Conservation (phyloP, 1,140 invertebrate species). For the Hesperophylax magnus region DNA sequence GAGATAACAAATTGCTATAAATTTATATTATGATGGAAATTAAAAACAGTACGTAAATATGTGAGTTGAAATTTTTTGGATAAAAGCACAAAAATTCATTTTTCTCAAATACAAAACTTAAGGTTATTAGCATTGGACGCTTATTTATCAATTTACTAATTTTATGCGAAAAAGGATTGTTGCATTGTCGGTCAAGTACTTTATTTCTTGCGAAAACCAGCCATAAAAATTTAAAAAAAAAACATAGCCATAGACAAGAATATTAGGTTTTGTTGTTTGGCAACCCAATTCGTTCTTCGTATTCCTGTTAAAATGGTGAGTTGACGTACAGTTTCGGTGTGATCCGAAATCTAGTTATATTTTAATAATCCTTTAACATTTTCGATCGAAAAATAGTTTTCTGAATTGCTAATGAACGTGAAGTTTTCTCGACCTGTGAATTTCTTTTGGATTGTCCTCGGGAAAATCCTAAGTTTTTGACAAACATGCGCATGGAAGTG, state of each 20-base stretch:
- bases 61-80: too few relatives aligned
- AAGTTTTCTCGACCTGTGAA: background rate
- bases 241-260: background rate
- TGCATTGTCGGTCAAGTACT: too few relatives aligned
- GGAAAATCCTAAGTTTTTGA: background rate
- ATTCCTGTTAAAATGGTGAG: conserved; percentile 53
- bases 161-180: too few relatives aligned
- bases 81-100: too few relatives aligned
- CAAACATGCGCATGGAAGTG: conserved; percentile 3
- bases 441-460: background rate
- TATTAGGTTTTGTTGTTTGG: conserved; percentile 6
- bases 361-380: background rate
- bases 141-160: too few relatives aligned
- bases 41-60: too few relatives aligned
- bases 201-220: background rate
- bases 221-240: background rate
- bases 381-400: conserved; percentile 7
- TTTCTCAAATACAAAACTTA: too few relatives aligned
- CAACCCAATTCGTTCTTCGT: conserved; percentile 32
- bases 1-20: too few relatives aligned
- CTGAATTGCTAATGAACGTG: background rate
- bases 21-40: too few relatives aligned
- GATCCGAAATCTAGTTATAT: conserved; percentile 15
- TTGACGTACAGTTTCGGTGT: conserved; percentile 39
- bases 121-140: too few relatives aligned